These are phyloP conservation scores for Tryphoninae sp. DNA, from an alignment of 2,888 invertebrate genomes.

Conservation along the genomic window DNA sequence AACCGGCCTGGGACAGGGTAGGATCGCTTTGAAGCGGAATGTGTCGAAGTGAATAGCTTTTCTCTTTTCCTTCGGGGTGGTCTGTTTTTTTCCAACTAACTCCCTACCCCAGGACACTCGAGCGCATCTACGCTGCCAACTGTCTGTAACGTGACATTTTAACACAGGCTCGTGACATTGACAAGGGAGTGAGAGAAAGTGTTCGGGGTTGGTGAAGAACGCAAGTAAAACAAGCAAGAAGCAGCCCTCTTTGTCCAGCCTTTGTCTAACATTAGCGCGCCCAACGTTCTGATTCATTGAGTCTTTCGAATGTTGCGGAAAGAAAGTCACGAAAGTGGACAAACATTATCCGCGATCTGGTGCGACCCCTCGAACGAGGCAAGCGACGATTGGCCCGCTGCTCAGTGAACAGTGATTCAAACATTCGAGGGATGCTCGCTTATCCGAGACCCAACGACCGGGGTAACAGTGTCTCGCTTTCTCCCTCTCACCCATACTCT, in stretches of 20 bases:
- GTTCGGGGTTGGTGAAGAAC: constrained; percentile 46
- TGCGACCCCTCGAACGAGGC: constrained; percentile 6
- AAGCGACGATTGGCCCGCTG: not conserved
- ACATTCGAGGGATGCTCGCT: constrained; percentile 19
- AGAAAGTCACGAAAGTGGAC: constrained; percentile 66
- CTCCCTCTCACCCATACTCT: not conserved
- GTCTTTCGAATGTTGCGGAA: constrained; percentile 63
- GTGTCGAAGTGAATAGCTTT: constrained; percentile 38
- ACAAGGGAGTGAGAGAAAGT: constrained; percentile 32
- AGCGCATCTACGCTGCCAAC: constrained; percentile 47
- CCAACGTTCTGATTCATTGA: constrained; percentile 70
- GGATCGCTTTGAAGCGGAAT: constrained; percentile 60
- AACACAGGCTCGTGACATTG: constrained; percentile 1
- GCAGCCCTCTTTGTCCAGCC: constrained; percentile 51
- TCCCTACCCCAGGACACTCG: constrained; percentile 39
- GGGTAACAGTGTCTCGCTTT: not conserved
- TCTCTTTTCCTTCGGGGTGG: constrained; percentile 44
- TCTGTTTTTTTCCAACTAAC: constrained; percentile 77
- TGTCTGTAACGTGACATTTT: constrained; percentile 18
- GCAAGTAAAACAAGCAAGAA: constrained; percentile 45
- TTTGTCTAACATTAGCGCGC: constrained; percentile 54
- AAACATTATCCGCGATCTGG: constrained; percentile 64
- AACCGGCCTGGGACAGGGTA: constrained; percentile 35
- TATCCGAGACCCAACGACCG: constrained; percentile 36
- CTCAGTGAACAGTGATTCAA: constrained; percentile 20